Evolutionary conservation across 92 coral and sea anemone species (phyloP), one percentile per base, ranked within the genome.

Genomic region (Actinostola sp.): DNA sequence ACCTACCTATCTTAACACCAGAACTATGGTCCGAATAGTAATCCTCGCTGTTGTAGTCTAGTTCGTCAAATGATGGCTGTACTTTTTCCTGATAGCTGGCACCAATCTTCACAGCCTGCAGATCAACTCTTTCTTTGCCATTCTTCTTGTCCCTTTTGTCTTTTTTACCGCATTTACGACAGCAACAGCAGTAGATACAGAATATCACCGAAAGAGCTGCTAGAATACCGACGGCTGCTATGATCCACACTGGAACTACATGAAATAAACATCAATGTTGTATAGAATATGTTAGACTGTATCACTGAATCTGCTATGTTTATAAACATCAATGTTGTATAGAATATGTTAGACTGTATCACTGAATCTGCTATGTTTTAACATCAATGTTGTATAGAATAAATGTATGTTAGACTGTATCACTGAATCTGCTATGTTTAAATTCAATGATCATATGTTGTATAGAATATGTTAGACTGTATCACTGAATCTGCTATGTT

Each of bases 51-150:
- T 94, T 94, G 50, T 94, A 94, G 70, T 94, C 98, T 70, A 94
- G 63, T 64, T 94, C 98, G 36, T 94, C 98, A 41, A 91, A 81
- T 1, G 98, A 94, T 2, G 98, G 98, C 72, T 94, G 98, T 13
- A 94, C 98, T 83, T 88, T 94, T 43, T 94, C 98, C 30, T 88
- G 98, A 57, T 94, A 94, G 31, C 98, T 94, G 24, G 98, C 98
- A 9, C 87, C 89, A 53, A 94, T 77, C 41, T 94, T 93, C 0
- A 94, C 92, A 0, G 89, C 85, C 70, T 87, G 89, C 46, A 94
- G 69, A 64, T 94, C 98, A 31, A 94, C 88, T 56, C 89, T 84
- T 49, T 91, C 98, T 20, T 88, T 89, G 28, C 79, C 87, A 67
- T 88, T 87, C 28, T 84, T 89, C 27, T 90, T 92, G 28, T 80